Conservation (phyloP, 2,797 vertebrate species). For the Muscicapa striata region DNA sequence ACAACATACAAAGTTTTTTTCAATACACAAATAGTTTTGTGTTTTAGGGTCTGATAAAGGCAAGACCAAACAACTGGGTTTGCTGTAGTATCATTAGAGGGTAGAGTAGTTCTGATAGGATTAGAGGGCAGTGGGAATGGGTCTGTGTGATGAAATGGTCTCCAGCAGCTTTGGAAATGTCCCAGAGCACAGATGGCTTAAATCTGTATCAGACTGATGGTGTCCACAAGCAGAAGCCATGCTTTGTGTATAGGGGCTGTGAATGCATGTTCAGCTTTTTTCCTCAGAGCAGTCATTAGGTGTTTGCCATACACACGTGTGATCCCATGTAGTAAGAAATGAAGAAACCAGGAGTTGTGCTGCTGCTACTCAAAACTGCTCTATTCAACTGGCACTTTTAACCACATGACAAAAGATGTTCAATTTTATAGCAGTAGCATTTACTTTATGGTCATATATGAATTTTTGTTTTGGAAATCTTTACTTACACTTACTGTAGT, state of each 20-base stretch:
- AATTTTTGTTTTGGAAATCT: background rate
- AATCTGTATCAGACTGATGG: constrained; percentile 38
- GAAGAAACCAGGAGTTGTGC: background rate
- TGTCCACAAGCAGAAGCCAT: constrained; percentile 26
- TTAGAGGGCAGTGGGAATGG: background rate
- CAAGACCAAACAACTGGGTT: background rate
- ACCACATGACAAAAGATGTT: background rate
- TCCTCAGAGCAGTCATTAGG: background rate
- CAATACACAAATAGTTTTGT: background rate
- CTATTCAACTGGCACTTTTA: background rate
- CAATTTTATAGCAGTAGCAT: background rate
- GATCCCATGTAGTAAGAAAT: constrained; percentile 44
- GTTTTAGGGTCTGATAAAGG: constrained; percentile 25
- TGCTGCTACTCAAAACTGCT: background rate
- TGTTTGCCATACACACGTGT: background rate
- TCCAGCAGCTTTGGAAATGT: constrained; percentile 44
- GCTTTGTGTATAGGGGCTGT: background rate
- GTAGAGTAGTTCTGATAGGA: background rate
- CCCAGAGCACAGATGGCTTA: constrained; percentile 28
- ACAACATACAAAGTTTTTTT: background rate
- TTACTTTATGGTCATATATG: background rate
- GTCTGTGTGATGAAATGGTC: background rate
- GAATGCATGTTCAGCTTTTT: constrained; percentile 40
- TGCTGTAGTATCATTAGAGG: constrained; percentile 20
- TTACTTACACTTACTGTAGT: background rate